These are phyloP conservation scores for Nephotettix cincticeps DNA, from an alignment of 1,140 invertebrate genomes.

Conservation along the genomic window DNA sequence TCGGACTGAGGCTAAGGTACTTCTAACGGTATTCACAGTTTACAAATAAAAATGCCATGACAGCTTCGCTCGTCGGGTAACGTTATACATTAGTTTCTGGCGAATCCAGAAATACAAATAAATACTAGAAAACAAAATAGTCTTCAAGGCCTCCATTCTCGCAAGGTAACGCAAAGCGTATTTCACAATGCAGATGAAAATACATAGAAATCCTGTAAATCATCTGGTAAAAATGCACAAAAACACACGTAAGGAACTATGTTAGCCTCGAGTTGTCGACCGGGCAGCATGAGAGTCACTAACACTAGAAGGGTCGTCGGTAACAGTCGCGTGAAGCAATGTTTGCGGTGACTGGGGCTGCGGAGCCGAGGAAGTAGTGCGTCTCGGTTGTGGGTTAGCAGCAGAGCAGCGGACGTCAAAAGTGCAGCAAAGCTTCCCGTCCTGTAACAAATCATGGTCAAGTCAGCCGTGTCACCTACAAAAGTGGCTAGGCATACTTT, in stretches of 20 bases:
- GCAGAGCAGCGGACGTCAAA: constrained; percentile 10
- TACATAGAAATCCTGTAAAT: constrained; percentile 20
- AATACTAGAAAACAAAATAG: background rate
- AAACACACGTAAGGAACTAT: constrained; percentile 19
- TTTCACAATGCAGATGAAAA: constrained; percentile 19
- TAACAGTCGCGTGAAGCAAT: constrained; percentile 17
- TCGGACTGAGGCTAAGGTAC: constrained; percentile 11
- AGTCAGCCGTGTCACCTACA: too few species aligned
- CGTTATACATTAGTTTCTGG: background rate
- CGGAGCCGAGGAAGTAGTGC: background rate
- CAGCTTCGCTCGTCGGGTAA: constrained; percentile 18
- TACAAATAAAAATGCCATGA: constrained; percentile 9
- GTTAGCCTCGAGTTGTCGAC: background rate
- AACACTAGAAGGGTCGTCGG: background rate
- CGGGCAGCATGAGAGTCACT: background rate
- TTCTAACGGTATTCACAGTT: constrained; percentile 1
- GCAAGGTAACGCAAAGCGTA: constrained; percentile 21
- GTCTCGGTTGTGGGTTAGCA: background rate
- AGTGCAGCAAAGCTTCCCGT: constrained; percentile 10
- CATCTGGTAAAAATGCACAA: constrained; percentile 10
- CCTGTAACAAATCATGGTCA: background rate
- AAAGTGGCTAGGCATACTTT: too few species aligned
- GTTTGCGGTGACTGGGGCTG: constrained; percentile 1
- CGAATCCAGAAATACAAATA: constrained; percentile 3
- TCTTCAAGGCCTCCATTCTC: constrained; percentile 18